Base-by-base conservation (phyloP, 2,888 invertebrate genomes). In the Ennomos erosarius region DNA sequence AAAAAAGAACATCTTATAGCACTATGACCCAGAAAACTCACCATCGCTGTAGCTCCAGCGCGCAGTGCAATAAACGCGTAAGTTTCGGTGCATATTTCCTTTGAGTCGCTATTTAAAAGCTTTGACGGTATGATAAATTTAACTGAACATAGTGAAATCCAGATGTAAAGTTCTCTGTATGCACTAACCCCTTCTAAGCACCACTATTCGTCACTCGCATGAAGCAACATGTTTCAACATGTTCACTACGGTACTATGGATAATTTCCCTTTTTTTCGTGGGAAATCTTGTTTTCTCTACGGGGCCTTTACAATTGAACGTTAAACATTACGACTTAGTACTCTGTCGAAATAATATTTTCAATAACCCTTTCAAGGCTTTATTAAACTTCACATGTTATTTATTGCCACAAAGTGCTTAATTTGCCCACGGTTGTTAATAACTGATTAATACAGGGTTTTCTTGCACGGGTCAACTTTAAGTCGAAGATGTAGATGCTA, bases 231-330 rank as follows among this genome's bases (percentile, higher is more conserved):
- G 59, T 71, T 71, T 61, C 68, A 45, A 65, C 64, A 70, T 48
- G 39, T 37, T 36, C 55, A 51, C 50, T 47, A 48, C 54, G 54
- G 54, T 59, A 51, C 50, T 47, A 43, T 52, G 51, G 52, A 57
- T 66, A 79, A 81, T 87, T 90, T 90, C 87, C 86, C 88, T 89
- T 90, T 89, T 90, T 90, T 88, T 89, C 90, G 89, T 90, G 87
- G 91, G 3, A 90, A 90, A 67, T 50, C 49, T 38, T 55, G 84
- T 90, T 90, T 90, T 90, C 90, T 86, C 88, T 80, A 76, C 78
- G 78, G 74, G 73, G 68, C 64, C 66, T 54, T 36, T 37, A 59
- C 59, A 59, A 54, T 59, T n/a, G 44, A 54, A 36, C 44, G 37
- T 35, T 40, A 13, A 49, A 46, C 35, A 8, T 10, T 45, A 36